Evolutionary conservation across 2,113 vertebrate species (phyloP).

Genomic region (Thunnus thynnus): DNA sequence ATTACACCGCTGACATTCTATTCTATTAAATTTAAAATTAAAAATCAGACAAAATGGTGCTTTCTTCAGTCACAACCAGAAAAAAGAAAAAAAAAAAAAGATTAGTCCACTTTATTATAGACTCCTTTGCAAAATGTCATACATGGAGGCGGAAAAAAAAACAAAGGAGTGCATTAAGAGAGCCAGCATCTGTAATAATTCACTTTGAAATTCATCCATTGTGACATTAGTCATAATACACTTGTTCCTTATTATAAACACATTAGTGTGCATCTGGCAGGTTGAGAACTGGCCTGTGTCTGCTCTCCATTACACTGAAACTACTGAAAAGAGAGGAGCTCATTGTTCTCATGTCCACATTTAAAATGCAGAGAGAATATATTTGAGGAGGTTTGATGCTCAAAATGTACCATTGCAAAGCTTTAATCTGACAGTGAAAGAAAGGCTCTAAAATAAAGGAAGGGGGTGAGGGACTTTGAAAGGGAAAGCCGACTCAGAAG

Average conservation of each 20-base stretch:
- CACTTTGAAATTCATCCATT: slow-evolving; percentile 67
- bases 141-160: slow-evolving; percentile 13
- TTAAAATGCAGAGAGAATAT: slow-evolving; percentile 31
- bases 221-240: slow-evolving; percentile 75
- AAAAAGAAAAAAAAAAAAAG: not conserved
- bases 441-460: not conserved
- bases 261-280: slow-evolving; percentile 71
- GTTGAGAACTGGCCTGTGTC: slow-evolving; percentile 48
- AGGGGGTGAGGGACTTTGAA: not conserved
- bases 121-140: slow-evolving; percentile 15
- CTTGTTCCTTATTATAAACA: slow-evolving; percentile 80
- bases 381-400: slow-evolving; percentile 28
- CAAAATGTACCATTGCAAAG: slow-evolving; percentile 29
- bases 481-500: slow-evolving; percentile 9
- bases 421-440: slow-evolving; percentile 43
- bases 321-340: slow-evolving; percentile 51
- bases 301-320: slow-evolving; percentile 63
- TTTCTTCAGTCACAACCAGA: not conserved
- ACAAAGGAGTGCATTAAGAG: slow-evolving; percentile 45
- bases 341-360: slow-evolving; percentile 60
- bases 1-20: too few species aligned
- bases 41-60: not conserved
- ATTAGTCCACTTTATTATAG: slow-evolving; percentile 15
- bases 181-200: slow-evolving; percentile 53
- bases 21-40: not conserved